Base-by-base conservation (phyloP, 2,113 vertebrate genomes). In the Pycnonotus jocosus region DNA sequence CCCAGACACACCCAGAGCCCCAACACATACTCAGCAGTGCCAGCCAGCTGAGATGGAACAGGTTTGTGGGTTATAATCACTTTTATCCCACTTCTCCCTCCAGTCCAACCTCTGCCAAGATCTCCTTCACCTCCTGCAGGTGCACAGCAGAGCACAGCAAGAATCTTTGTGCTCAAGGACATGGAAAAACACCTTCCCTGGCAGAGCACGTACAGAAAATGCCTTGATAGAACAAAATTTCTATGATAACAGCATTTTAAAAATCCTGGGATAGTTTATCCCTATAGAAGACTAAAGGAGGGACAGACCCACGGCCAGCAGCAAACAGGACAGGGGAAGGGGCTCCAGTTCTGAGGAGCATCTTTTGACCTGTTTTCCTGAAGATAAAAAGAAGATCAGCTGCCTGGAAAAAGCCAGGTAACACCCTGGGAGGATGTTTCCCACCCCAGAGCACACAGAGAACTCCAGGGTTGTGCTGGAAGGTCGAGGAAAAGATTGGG, bases 301-400 rank as follows among this genome's bases (percentile, higher is more conserved):
- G 21, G 24, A 73, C 23, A 84, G 70, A 62, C 3, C 18, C 23
- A 8, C 4, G 37, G 50, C 50, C 57, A 88, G 42, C 22, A 64
- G 71, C 6, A 3, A 47, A 76, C 0, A 3, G 40, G 74, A 15
- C 8, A 77, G 50, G 8, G 0, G 1, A 79, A 76, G 28, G 35
- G 74, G 15, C 7, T 62, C 31, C 40, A 51, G 5, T 1, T 1
- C 50, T 71, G 21, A 68, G 30, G 7, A 88, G 4, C 24, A 72
- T 19, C 56, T 72, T 64, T 68, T 57, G 51, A 27, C 38, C n/a
- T 42, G 30, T 16, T 78, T 81, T 50, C 23, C 6, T 50, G 56
- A 6, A 21, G 12, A 9, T 20, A 4, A 58, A 51, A 85, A 14
- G 38, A 92, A 25, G 35, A 74, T 50, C 38, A 78, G 47, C 64